Percentiles rank a stretch among this genome's conserved stretches.
phyloP scores from a whole-genome alignment of 2,113 vertebrate species.

The Condylura cristata region DNA sequence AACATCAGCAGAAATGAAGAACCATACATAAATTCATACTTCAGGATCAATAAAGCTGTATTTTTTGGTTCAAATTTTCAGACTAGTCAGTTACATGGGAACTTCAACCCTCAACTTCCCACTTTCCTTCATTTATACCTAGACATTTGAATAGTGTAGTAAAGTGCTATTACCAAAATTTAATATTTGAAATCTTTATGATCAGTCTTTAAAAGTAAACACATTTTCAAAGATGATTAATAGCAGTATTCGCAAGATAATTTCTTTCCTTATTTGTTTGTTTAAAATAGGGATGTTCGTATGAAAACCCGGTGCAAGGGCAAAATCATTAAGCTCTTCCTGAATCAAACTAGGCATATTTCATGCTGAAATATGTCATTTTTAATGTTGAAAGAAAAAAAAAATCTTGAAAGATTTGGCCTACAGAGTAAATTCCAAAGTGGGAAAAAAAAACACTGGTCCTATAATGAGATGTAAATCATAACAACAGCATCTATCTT shows the following conservation, averaged over 20 bases:
- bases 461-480: slow-evolving; percentile 60
- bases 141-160: not conserved
- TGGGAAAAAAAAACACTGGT: slow-evolving; percentile 22
- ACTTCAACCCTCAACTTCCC: not conserved
- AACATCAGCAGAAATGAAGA: slow-evolving; percentile 54
- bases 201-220: slow-evolving; percentile 58
- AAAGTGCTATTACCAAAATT: slow-evolving; percentile 29
- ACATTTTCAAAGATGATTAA: slow-evolving; percentile 47
- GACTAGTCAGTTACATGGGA: slow-evolving; percentile 1
- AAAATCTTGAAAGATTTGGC: slow-evolving; percentile 48
- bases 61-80: slow-evolving; percentile 47
- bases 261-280: slow-evolving; percentile 35
- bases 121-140: not conserved
- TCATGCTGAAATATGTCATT: slow-evolving; percentile 53
- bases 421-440: slow-evolving; percentile 58
- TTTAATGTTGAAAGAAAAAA: slow-evolving; percentile 48
- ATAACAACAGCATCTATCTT: slow-evolving; percentile 27
- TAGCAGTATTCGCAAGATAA: slow-evolving; percentile 22
- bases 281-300: slow-evolving; percentile 20
- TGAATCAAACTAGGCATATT: slow-evolving; percentile 10
- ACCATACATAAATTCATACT: slow-evolving; percentile 32
- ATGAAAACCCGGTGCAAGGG: slow-evolving; percentile 9
- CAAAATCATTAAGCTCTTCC: slow-evolving; percentile 10
- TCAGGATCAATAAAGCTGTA: slow-evolving; percentile 49
- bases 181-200: slow-evolving; percentile 40